Conservation (phyloP, 2,888 invertebrate genomes). For the Lepeophtheirus nordmannii region DNA sequence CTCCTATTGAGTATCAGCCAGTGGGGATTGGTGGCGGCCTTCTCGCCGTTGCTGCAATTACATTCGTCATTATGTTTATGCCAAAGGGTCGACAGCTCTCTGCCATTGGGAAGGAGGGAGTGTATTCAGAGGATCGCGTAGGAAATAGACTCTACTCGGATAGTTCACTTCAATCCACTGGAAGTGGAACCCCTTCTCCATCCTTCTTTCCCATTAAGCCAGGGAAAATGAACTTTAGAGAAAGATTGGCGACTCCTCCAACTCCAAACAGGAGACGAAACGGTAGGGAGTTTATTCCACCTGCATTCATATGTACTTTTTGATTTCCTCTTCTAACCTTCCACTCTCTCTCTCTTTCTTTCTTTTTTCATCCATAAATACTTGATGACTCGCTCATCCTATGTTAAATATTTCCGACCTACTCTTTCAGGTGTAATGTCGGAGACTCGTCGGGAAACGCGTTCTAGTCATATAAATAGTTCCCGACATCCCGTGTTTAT, state of each 20-base stretch:
- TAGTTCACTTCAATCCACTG: conserved; percentile 39
- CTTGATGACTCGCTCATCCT: neutral
- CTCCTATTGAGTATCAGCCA: conserved; percentile 30
- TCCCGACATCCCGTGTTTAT: conserved; percentile 3
- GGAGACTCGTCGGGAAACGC: neutral
- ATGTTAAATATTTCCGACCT: neutral
- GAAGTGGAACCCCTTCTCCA: conserved; percentile 42
- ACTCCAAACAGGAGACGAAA: neutral
- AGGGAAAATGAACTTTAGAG: conserved; percentile 7
- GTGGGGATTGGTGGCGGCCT: conserved; percentile 66
- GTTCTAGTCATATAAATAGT: conserved; percentile 4
- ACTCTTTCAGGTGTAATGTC: neutral
- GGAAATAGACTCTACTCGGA: conserved; percentile 53
- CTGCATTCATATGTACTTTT: too few species aligned
- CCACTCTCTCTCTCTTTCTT: too few species aligned
- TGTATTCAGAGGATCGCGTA: conserved; percentile 41
- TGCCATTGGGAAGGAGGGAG: conserved; percentile 73
- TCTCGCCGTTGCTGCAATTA: conserved; percentile 62
- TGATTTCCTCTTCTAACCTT: too few species aligned
- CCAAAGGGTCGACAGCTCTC: conserved; percentile 73
- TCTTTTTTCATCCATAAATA: too few species aligned
- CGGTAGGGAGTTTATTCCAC: neutral
- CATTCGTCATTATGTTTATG: conserved; percentile 84
- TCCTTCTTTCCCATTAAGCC: conserved; percentile 61
- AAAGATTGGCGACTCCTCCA: conserved; percentile 10